Conservation (phyloP, 2,113 vertebrate genomes). For the Antennarius striatus region DNA sequence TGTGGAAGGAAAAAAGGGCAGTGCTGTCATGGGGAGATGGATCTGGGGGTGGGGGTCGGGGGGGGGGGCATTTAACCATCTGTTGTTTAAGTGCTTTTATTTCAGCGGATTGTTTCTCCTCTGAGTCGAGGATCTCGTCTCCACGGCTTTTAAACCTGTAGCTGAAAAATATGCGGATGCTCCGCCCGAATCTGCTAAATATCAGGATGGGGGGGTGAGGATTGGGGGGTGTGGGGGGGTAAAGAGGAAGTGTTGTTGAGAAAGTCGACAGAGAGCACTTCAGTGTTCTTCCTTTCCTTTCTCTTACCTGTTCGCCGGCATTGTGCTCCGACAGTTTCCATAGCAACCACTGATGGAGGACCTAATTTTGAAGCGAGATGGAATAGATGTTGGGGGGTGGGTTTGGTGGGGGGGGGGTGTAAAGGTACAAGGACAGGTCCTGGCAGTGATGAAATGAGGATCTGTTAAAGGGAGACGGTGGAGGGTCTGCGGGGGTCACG, state of each 20-base stretch:
- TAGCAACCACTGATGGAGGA: conserved; percentile 63
- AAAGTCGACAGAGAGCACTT: conserved; percentile 51
- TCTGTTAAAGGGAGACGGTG: conserved; percentile 70
- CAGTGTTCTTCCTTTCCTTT: conserved; percentile 49
- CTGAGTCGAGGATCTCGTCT: conserved; percentile 49
- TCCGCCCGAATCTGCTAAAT: conserved; percentile 63
- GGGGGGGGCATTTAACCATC: conserved; percentile 55
- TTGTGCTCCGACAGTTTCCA: conserved; percentile 70
- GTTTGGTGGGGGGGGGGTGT: conserved; percentile 22
- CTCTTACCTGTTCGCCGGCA: conserved; percentile 64
- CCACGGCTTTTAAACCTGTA: conserved; percentile 49
- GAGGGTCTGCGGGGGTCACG: conserved; percentile 48
- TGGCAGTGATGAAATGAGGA: conserved; percentile 66
- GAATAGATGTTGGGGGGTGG: conserved; percentile 47
- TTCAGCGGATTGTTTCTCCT: conserved; percentile 40
- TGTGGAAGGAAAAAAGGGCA: conserved; percentile 62
- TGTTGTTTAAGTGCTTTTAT: conserved; percentile 65
- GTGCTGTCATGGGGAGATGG: conserved; percentile 51
- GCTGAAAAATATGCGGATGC: conserved; percentile 64
- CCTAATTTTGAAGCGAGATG: conserved; percentile 48
- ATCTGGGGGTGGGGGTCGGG: conserved; percentile 44
- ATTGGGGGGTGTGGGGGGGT: conserved; percentile 57
- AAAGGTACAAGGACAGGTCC: conserved; percentile 66
- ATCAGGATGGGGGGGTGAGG: conserved; percentile 56
- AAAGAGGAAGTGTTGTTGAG: conserved; percentile 46